Conservation (phyloP, 2,113 vertebrate species). For the Grammomys dolichurus region DNA sequence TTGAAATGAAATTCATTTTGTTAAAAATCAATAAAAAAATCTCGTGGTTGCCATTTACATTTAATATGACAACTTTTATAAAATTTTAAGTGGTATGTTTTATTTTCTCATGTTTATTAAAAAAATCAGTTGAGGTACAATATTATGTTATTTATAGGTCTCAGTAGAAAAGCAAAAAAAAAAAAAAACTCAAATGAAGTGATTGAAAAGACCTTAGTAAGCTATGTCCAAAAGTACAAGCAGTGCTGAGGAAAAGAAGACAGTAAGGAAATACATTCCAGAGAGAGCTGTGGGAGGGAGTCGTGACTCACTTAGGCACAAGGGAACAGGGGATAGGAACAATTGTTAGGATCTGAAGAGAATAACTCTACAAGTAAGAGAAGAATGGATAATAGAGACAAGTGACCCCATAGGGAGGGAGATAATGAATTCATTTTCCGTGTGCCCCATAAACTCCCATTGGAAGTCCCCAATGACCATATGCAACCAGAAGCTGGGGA, state of each 20-base stretch:
- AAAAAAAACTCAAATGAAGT: constrained; percentile 14
- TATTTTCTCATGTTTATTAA: constrained; percentile 40
- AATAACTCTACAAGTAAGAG: neutral
- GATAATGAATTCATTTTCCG: neutral
- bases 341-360: neutral
- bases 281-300: neutral
- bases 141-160: constrained; percentile 1
- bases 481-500: neutral
- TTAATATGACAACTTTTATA: constrained; percentile 57
- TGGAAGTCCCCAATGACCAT: neutral
- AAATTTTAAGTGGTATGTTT: constrained; percentile 38
- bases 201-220: constrained; percentile 28
- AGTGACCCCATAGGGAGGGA: neutral
- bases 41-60: constrained; percentile 37
- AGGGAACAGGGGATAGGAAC: neutral
- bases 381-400: neutral
- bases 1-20: constrained; percentile 64
- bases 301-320: neutral
- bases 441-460: neutral
- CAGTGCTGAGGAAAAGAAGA: neutral
- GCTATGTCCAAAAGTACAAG: neutral
- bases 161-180: neutral
- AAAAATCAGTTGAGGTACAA: neutral
- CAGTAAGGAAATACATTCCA: neutral
- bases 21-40: constrained; percentile 71